These are phyloP conservation scores for Delphinus delphis DNA, from an alignment of 2,113 vertebrate species.

Conservation along the genomic window DNA sequence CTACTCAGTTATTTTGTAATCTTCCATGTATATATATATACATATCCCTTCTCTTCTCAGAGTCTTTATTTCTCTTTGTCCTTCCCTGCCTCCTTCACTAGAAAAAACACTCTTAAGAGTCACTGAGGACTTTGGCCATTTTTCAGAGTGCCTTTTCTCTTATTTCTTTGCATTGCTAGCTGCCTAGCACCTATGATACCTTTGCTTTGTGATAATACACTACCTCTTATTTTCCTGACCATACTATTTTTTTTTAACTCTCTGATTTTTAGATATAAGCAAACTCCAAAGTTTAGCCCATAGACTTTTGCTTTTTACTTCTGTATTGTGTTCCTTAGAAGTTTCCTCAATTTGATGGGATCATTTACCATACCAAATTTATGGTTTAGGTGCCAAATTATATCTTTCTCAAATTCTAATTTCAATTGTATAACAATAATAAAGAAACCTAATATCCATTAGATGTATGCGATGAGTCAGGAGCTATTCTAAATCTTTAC, in stretches of 20 bases:
- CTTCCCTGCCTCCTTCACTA: not conserved
- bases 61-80: not conserved
- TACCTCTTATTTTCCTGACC: not conserved
- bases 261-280: not conserved
- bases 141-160: not conserved
- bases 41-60: not conserved
- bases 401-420: slow-evolving; percentile 26
- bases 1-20: not conserved
- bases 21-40: not conserved
- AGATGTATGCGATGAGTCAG: not conserved
- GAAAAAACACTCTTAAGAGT: not conserved
- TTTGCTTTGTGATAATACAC: not conserved
- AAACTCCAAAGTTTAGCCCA: not conserved
- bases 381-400: not conserved
- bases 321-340: not conserved
- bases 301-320: not conserved
- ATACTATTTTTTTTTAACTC: not conserved
- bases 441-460: not conserved
- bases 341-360: not conserved
- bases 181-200: not conserved
- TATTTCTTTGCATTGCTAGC: not conserved
- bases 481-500: not conserved
- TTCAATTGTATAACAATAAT: not conserved
- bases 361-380: not conserved
- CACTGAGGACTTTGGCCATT: not conserved